phyloP scores from a whole-genome alignment of 2,113 vertebrate species.

The Neotragus pygmaeus region DNA sequence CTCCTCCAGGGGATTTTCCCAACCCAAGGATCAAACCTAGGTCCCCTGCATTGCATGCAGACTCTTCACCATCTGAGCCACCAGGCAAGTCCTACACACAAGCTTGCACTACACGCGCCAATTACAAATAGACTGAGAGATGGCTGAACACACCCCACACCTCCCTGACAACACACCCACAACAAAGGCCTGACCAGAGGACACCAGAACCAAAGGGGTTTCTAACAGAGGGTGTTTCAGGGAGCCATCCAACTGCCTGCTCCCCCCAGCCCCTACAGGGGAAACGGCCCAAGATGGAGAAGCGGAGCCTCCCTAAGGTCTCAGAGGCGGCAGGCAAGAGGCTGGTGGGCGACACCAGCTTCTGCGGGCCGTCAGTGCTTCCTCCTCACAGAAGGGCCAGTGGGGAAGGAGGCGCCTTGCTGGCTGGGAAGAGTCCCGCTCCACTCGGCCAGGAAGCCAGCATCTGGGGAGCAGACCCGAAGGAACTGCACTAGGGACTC shows the following conservation, averaged over 20 bases:
- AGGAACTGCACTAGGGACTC: neutral
- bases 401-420: neutral
- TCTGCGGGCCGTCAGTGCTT: neutral
- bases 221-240: neutral
- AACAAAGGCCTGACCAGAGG: neutral
- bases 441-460: neutral
- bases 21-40: neutral
- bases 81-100: neutral
- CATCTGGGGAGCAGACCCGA: neutral
- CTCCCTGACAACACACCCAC: neutral
- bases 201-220: neutral
- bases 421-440: neutral
- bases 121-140: neutral
- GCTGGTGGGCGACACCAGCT: neutral
- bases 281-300: neutral
- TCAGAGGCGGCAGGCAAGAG: neutral
- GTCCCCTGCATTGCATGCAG: neutral
- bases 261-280: neutral
- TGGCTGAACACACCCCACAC: neutral
- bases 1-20: neutral
- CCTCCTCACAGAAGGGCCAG: neutral
- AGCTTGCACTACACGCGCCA: neutral
- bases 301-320: neutral
- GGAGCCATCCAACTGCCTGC: neutral
- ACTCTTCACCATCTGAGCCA: neutral